Evolutionary conservation across 2,888 invertebrate genomes (phyloP), one percentile per base, ranked within the genome.

Genomic region (Nymphalis urticae): DNA sequence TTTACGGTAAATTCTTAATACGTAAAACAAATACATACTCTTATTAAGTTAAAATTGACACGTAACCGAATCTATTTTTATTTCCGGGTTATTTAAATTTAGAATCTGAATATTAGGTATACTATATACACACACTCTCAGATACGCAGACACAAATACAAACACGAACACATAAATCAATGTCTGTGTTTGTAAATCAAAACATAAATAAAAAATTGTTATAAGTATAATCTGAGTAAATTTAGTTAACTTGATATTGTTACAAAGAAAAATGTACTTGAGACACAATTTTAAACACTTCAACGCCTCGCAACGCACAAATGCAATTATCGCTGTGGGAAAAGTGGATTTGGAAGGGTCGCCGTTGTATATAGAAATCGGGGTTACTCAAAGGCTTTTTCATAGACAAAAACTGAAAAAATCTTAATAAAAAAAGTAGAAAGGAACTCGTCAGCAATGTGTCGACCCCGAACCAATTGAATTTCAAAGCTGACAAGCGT

Each of bases 401-500:
- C 74, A 76, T 77, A 80, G 78, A 80, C 79, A 82, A 82, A 75
- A 75, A 67, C 70, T 67, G 64, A 81, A 81, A 79, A 84, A 83
- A 79, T 77, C 76, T 80, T 81, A 82, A 87, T 82, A 86, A 85
- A 85, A 87, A 83, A 80, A 80, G 78, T 79, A 80, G 82, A 85
- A 85, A 83, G 81, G 78, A 85, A 84, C 85, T 89, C 88, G 87
- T 89, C 89, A 87, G 87, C 87, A 87, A 89, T 90, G 90, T 90
- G 88, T 89, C 90, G 88, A 89, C 88, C 85, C 81, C 79, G 82
- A 87, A 85, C 89, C 92, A 92, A 92, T 92, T 92, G 92, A 91
- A 92, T 92, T 92, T 92, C 92, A 92, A 92, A 91, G 91, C 89
- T 88, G 86, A 86, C 88, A 89, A 87, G 81, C 89, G 84, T 87